phyloP scores from a whole-genome alignment of 2,113 vertebrate genomes.

The Guaruba guarouba region DNA sequence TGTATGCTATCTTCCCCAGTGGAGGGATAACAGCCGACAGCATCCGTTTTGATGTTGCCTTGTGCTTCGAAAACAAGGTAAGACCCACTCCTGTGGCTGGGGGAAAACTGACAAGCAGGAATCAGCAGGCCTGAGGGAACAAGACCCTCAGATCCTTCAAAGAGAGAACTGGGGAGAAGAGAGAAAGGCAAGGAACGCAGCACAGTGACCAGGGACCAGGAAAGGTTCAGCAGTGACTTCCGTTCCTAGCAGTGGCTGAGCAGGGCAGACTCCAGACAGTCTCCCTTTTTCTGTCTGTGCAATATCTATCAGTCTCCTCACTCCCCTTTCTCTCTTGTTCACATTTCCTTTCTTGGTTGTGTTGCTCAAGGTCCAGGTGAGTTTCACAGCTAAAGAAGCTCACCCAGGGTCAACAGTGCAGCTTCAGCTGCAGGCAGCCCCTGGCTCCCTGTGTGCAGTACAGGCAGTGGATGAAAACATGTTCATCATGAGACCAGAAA shows the following conservation, averaged over 20 bases:
- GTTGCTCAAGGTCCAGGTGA: conserved; percentile 64
- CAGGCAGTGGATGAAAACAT: conserved; percentile 79
- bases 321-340: neutral
- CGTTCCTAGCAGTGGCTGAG: neutral
- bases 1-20: conserved; percentile 75
- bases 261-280: neutral
- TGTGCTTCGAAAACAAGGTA: conserved; percentile 84
- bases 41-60: conserved; percentile 69
- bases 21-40: conserved; percentile 75
- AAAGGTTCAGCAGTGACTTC: neutral
- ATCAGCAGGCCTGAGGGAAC: neutral
- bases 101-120: neutral
- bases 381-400: conserved; percentile 69
- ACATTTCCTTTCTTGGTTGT: neutral
- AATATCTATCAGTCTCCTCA: neutral
- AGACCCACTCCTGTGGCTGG: neutral
- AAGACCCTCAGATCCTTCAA: neutral
- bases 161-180: neutral
- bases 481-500: conserved; percentile 66
- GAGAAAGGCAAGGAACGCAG: neutral
- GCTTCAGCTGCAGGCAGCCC: conserved; percentile 71
- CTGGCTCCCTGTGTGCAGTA: conserved; percentile 82
- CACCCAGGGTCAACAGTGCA: conserved; percentile 75
- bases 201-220: neutral
- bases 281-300: neutral